These are phyloP conservation scores for Lophochroa leadbeateri DNA, from an alignment of 2,113 vertebrate species.

Conservation along the genomic window DNA sequence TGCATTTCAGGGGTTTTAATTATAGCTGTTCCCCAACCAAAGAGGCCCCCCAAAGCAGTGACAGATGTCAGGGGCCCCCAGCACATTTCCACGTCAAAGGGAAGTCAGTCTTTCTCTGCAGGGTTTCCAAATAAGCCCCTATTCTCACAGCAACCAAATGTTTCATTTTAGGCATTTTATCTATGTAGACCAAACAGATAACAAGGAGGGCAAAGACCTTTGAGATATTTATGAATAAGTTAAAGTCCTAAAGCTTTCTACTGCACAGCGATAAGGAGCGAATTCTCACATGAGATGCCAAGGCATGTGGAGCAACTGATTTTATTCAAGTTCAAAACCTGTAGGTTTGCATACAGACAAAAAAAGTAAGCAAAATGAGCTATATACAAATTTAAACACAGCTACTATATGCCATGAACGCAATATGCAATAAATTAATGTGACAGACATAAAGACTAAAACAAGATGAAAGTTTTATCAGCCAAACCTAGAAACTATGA, in stretches of 20 bases:
- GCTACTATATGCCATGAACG: not conserved
- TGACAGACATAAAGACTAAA: not conserved
- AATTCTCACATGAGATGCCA: not conserved
- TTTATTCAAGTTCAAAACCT: not conserved
- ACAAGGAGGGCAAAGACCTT: conserved; percentile 1
- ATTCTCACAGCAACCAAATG: not conserved
- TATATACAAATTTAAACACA: not conserved
- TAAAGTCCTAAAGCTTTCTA: conserved; percentile 3
- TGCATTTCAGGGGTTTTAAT: not conserved
- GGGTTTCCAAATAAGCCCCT: not conserved
- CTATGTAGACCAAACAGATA: conserved; percentile 13
- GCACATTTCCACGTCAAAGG: rapidly evolving
- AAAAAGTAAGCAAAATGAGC: not conserved
- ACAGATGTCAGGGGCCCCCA: not conserved
- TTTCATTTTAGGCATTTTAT: conserved; percentile 6
- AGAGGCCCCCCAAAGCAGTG: not conserved
- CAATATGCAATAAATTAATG: not conserved
- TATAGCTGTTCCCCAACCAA: not conserved
- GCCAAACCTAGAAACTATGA: not conserved
- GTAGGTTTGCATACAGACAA: not conserved
- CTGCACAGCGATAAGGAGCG: not conserved
- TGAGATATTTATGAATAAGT: conserved; percentile 20
- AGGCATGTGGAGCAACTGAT: not conserved
- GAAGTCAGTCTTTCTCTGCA: not conserved
- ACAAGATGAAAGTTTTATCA: not conserved